Evolutionary conservation across 2,113 vertebrate species (phyloP).

Genomic region (Mastomys coucha): DNA sequence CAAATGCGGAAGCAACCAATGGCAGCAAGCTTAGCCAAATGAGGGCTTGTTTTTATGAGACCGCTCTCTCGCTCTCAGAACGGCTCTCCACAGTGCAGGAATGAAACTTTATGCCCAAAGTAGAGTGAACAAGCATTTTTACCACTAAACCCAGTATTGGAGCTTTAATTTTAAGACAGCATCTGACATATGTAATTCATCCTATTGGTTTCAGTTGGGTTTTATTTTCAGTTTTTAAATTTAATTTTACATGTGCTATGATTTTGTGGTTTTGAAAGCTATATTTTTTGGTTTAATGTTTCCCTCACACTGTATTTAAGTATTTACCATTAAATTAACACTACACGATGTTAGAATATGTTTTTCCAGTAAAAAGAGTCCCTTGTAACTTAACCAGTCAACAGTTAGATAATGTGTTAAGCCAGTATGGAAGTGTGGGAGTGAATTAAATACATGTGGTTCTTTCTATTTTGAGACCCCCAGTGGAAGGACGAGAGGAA

Average conservation of each 20-base stretch:
- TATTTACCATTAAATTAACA: slow-evolving; percentile 34
- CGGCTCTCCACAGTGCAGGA: no score
- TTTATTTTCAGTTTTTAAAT: slow-evolving; percentile 24
- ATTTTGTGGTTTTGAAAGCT: slow-evolving; percentile 4
- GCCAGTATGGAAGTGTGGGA: background rate
- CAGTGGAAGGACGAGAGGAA: background rate
- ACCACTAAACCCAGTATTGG: background rate
- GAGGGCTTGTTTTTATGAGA: no score
- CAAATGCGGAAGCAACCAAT: no score
- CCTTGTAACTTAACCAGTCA: background rate
- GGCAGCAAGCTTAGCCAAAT: no score
- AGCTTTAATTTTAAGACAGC: slow-evolving; percentile 6
- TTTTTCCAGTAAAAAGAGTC: background rate
- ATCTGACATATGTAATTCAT: background rate
- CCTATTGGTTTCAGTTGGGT: background rate
- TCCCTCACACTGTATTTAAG: background rate
- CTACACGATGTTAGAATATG: background rate
- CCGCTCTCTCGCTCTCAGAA: no score
- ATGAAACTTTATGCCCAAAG: background rate
- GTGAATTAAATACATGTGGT: background rate
- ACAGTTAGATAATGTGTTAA: background rate
- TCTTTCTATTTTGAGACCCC: background rate
- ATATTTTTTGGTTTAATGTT: background rate
- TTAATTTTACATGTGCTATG: slow-evolving; percentile 21
- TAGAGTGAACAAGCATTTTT: background rate